Evolutionary conservation across 2,113 vertebrate genomes (phyloP), one percentile per base, ranked within the genome.

Genomic region (Chaenogobius annularis): DNA sequence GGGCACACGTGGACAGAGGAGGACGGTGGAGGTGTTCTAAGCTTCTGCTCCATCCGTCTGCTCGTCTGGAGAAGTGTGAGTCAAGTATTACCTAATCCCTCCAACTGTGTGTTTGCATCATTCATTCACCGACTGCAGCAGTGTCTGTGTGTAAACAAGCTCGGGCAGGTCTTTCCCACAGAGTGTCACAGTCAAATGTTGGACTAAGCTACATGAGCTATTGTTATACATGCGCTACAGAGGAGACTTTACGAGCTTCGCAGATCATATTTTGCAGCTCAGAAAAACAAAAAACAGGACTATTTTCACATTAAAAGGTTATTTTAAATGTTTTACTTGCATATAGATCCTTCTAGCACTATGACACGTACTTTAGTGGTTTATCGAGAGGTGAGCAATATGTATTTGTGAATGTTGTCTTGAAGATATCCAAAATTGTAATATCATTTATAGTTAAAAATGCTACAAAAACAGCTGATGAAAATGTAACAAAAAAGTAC

Each of bases 21-120:
- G 77, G 35, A 70, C 14, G 73, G 80, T 86, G 61, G 69, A 72
- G 79, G 68, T 69, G 62, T 84, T 83, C 81, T 78, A 69, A 79
- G 81, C 72, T 75, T 20, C 10, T 81, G 70, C 67, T 85, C 86
- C 82, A 79, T 89, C 78, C 78, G 80, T 76, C 80, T 69, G 85
- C 81, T 83, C 85, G 74, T 78, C 69, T 50, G 66, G 76, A 74
- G 71, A 80, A 19, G 78, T 62, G 59, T 70, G 82, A 87, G 80
- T 87, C 86, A 63, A 63, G 31, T 9, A 63, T 63, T 63, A 82
- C 59, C 72, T 61, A 72, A 46, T 10, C 11, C 44, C 26, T 69
- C 61, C 55, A 66, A 70, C 71, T 71, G 72, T 46, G 6, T 48
- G 78, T 69, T 72, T 58, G 69, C 37, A 50, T 80, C 74, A 47